A percentile compares a stretch with the other conserved stretches of the same genome.
These are phyloP conservation scores for Trachelus tabidus DNA, from an alignment of 2,888 invertebrate genomes.

Conservation along the genomic window DNA sequence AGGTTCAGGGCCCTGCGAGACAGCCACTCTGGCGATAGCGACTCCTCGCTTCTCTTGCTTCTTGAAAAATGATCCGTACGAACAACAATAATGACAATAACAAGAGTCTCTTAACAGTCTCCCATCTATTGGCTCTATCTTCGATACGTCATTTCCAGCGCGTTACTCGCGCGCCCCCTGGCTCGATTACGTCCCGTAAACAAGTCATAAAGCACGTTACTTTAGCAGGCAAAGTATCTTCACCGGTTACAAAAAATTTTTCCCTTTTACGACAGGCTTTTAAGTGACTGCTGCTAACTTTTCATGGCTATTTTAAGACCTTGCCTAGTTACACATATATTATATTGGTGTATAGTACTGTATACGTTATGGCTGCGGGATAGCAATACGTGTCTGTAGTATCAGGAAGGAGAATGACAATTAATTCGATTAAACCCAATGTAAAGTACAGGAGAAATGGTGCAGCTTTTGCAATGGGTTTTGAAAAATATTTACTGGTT, in stretches of 20 bases:
- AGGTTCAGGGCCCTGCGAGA: not conserved
- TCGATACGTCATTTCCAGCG: not conserved
- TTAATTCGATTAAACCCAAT: not conserved
- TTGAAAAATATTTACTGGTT: not conserved
- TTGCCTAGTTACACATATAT: not conserved
- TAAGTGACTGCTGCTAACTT: not conserved
- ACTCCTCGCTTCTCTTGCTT: not conserved
- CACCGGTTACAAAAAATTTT: not conserved
- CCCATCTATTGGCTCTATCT: not conserved
- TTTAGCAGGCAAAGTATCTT: not conserved
- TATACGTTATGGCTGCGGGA: not conserved
- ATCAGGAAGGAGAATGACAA: not conserved
- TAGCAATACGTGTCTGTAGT: not conserved
- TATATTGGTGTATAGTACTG: not conserved
- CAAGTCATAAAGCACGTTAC: not conserved
- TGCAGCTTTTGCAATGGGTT: not conserved
- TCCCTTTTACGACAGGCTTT: not conserved
- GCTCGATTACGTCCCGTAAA: not conserved
- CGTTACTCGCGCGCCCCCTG: not conserved
- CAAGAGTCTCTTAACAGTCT: not conserved
- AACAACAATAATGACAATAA: not conserved
- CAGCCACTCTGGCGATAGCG: not conserved
- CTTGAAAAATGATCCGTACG: not conserved
- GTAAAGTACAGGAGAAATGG: not conserved
- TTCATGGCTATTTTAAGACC: not conserved